Percentiles rank a stretch among this genome's conserved stretches.
Evolutionary conservation across 2,888 invertebrate species (phyloP).

Genomic region (Vanessa cardui): DNA sequence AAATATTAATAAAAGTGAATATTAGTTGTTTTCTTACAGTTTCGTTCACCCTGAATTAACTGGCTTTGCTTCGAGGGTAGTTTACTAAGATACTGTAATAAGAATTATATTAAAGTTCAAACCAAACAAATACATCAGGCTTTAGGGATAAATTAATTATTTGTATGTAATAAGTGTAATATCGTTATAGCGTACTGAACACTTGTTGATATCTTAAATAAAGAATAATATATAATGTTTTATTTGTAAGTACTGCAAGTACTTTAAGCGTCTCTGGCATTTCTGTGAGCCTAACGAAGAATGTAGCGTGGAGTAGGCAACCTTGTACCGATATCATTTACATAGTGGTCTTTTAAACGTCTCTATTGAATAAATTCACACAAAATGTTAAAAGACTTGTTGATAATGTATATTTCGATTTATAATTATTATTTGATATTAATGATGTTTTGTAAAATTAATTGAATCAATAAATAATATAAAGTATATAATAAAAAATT

Average conservation of each 20-base stretch:
- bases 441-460: neutral
- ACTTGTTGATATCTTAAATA: neutral
- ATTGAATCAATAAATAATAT: neutral
- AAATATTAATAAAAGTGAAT: too few relatives aligned
- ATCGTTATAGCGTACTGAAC: neutral
- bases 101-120: too few relatives aligned
- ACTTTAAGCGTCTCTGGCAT: conserved; percentile 19
- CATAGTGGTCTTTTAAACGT: conserved; percentile 33
- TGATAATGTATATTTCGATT: neutral
- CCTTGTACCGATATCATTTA: conserved; percentile 34
- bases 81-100: too few relatives aligned
- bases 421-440: neutral
- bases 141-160: too few relatives aligned
- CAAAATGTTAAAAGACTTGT: conserved; percentile 8
- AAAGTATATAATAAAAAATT: neutral
- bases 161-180: neutral
- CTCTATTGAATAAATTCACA: conserved; percentile 19
- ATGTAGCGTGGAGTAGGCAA: conserved; percentile 27
- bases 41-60: too few relatives aligned
- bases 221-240: neutral
- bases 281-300: conserved; percentile 24
- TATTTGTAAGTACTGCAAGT: conserved; percentile 16
- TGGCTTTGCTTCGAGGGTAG: too few relatives aligned
- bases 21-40: too few relatives aligned
- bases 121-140: too few relatives aligned